A percentile compares a stretch with the other conserved stretches of the same genome.
phyloP scores from a whole-genome alignment of 1,140 invertebrate species.

The Drosophila azteca region DNA sequence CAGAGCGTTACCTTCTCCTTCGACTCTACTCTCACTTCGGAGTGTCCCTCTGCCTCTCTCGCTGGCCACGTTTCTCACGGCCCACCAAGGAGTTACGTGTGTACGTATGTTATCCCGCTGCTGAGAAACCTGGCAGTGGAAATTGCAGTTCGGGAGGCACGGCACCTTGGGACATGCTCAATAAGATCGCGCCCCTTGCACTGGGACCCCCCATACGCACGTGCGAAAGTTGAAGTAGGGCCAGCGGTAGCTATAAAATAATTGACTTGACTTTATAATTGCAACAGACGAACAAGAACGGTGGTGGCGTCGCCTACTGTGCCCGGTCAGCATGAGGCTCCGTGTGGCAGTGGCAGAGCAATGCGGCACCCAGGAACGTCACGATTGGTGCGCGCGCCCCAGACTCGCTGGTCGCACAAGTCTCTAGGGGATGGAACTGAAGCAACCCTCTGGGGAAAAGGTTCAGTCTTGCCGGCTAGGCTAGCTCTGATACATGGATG shows the following conservation, averaged over 20 bases:
- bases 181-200: conserved; percentile 46
- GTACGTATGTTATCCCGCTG: conserved; percentile 59
- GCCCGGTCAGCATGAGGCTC: conserved; percentile 58
- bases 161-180: conserved; percentile 38
- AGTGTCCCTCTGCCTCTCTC: not conserved
- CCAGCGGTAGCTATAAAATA: conserved; percentile 46
- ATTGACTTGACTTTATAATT: conserved; percentile 79
- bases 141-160: conserved; percentile 46
- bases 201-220: conserved; percentile 76
- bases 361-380: conserved; percentile 47
- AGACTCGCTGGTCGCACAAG: not conserved
- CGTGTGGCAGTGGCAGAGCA: conserved; percentile 14
- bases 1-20: conserved; percentile 13
- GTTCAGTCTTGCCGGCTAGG: conserved; percentile 31
- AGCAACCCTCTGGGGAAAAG: conserved; percentile 71
- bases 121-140: conserved; percentile 68
- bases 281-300: conserved; percentile 47
- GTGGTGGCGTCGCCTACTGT: conserved; percentile 55
- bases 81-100: conserved; percentile 25
- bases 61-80: conserved; percentile 64
- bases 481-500: conserved; percentile 38
- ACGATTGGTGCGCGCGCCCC: conserved; percentile 70
- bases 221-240: conserved; percentile 64
- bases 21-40: conserved; percentile 1
- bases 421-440: conserved; percentile 59